Conservation (phyloP, 2,888 invertebrate genomes). For the Diarsia rubi region DNA sequence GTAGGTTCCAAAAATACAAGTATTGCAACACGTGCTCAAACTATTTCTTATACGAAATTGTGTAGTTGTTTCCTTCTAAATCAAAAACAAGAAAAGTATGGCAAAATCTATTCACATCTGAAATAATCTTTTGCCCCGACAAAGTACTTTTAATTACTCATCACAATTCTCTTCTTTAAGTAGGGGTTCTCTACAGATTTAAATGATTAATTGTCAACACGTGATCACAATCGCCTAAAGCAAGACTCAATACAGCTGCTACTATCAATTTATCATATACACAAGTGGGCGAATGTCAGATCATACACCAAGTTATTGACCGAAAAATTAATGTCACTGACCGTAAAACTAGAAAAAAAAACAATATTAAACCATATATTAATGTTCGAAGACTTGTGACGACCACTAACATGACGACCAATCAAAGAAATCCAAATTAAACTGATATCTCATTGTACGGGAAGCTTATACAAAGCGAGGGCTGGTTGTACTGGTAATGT, state of each 20-base stretch:
- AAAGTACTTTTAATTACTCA: no score
- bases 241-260: neutral
- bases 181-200: no score
- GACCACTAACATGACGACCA: no score
- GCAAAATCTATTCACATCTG: neutral
- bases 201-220: neutral
- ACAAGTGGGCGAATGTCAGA: conserved; percentile 39
- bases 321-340: conserved; percentile 39
- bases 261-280: conserved; percentile 22
- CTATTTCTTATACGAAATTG: no score
- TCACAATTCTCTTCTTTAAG: no score
- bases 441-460: no score
- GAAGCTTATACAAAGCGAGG: no score
- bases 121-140: neutral
- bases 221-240: conserved; percentile 2
- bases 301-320: conserved; percentile 32
- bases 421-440: no score
- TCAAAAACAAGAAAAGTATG: neutral
- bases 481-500: no score
- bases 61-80: neutral
- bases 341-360: conserved; percentile 32
- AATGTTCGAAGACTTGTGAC: neutral
- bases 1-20: no score
- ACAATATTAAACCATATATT: conserved; percentile 3
- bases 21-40: no score